These are phyloP conservation scores for Vespertilio murinus DNA, from an alignment of 2,797 vertebrate species.

Conservation along the genomic window DNA sequence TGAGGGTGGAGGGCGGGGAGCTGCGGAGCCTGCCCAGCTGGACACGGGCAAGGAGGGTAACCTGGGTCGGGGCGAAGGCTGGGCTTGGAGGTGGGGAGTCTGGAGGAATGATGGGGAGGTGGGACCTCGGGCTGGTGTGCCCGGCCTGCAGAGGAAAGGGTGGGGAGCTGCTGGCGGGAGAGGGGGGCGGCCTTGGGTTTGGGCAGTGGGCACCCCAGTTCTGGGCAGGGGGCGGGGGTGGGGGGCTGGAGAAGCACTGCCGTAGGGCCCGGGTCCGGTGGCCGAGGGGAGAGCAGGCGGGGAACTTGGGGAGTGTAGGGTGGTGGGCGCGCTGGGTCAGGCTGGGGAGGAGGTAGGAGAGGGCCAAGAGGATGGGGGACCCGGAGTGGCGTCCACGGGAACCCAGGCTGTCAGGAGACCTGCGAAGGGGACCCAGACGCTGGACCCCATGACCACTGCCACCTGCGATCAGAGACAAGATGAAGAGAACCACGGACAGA, in stretches of 20 bases:
- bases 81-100: not conserved
- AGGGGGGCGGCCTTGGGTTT: not conserved
- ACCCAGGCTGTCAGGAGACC: not conserved
- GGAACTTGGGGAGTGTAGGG: constrained; percentile 21
- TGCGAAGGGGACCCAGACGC: not conserved
- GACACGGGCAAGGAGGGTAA: not conserved
- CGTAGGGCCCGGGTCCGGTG: not conserved
- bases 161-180: not conserved
- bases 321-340: not conserved
- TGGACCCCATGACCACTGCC: not conserved
- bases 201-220: not conserved
- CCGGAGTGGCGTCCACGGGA: not conserved
- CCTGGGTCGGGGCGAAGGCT: not conserved
- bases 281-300: not conserved
- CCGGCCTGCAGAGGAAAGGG: not conserved
- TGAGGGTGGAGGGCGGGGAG: not conserved
- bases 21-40: not conserved
- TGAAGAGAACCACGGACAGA: constrained; percentile 15
- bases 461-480: not conserved
- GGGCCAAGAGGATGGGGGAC: not conserved
- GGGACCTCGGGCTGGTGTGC: not conserved
- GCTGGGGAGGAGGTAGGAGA: not conserved
- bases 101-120: not conserved
- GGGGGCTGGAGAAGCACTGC: not conserved
- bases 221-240: not conserved